Base-by-base conservation (phyloP, 2,113 vertebrate genomes). In the Myxocyprinus asiaticus region DNA sequence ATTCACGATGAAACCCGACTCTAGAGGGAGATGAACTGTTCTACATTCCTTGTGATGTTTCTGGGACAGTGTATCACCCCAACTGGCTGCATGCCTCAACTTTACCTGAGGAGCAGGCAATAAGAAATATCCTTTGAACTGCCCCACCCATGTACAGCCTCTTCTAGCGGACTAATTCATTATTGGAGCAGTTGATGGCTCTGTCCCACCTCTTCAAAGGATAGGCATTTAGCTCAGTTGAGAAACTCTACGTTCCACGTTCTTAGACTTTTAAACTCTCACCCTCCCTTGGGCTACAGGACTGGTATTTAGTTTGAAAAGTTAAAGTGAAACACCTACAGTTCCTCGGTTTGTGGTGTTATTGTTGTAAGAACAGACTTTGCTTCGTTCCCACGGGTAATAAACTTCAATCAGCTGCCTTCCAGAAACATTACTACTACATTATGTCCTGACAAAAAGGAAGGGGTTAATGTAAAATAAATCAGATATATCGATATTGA, bases 101-200 rank as follows among this genome's bases (percentile, higher is more conserved):
- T 75, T 69, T 45, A 75, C 69, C 72, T 75, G 84, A n/a, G 83
- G 81, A 65, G 80, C 84, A 82, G 84, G 87, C 90, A 93, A 92
- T 92, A 90, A 92, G 86, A 77, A 81, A 80, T 84, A 73, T 88
- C 70, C 89, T 93, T 93, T 93, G 91, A 93, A 91, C 73, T 88
- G 89, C 89, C 85, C 88, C 89, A 88, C 90, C 91, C 90, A 87
- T 79, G 85, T 85, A 85, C 83, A 86, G 85, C 79, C 83, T 88
- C 80, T 88, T 80, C 55, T 9, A 78, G 65, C 75, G 82, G 86
- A 92, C 81, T 81, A 89, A 92, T 92, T 92, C 90, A 93, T 92
- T 90, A 65, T 48, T 65, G 74, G 74, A 87, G 83, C 79, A 78
- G 85, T 44, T 15, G 47, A 77, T 50, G 79, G 56, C 33, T 63